These are phyloP conservation scores for Gryon sp. DNA, from an alignment of 1,140 invertebrate genomes.

Conservation along the genomic window DNA sequence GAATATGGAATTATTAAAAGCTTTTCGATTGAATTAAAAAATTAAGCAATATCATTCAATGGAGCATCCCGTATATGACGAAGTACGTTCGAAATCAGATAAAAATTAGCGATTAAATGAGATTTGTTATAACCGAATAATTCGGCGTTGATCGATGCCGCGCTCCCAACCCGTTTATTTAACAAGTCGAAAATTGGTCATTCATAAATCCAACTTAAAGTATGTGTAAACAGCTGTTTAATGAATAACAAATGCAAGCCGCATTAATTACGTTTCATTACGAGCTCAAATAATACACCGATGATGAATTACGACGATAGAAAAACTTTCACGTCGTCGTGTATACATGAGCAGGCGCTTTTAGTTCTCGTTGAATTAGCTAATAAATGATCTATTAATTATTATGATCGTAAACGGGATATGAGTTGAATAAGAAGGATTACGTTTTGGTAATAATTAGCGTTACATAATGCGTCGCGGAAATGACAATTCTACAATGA, in stretches of 20 bases:
- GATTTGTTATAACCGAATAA: too few relatives aligned
- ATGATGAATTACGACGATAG: slow-evolving; percentile 9
- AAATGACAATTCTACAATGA: slow-evolving; percentile 71
- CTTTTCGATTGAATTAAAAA: too few relatives aligned
- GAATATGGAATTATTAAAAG: not conserved
- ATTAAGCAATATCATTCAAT: too few relatives aligned
- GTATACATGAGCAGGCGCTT: not conserved
- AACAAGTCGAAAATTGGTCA: not conserved
- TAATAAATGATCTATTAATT: slow-evolving; percentile 31
- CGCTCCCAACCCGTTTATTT: not conserved
- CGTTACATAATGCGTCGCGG: slow-evolving; percentile 66
- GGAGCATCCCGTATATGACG: too few relatives aligned
- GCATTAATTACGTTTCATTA: not conserved
- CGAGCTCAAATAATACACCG: not conserved
- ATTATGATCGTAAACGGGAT: slow-evolving; percentile 9
- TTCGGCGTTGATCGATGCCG: too few relatives aligned
- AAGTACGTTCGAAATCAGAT: too few relatives aligned
- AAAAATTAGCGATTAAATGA: too few relatives aligned
- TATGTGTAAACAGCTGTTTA: not conserved
- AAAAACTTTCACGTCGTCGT: too few relatives aligned
- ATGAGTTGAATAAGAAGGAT: slow-evolving; percentile 31
- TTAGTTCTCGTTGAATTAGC: slow-evolving; percentile 2
- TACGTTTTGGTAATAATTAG: slow-evolving; percentile 66
- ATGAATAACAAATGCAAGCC: not conserved
- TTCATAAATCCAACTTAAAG: not conserved